Conservation (phyloP, 2,797 vertebrate genomes). For the Catamblyrhynchus diadema region DNA sequence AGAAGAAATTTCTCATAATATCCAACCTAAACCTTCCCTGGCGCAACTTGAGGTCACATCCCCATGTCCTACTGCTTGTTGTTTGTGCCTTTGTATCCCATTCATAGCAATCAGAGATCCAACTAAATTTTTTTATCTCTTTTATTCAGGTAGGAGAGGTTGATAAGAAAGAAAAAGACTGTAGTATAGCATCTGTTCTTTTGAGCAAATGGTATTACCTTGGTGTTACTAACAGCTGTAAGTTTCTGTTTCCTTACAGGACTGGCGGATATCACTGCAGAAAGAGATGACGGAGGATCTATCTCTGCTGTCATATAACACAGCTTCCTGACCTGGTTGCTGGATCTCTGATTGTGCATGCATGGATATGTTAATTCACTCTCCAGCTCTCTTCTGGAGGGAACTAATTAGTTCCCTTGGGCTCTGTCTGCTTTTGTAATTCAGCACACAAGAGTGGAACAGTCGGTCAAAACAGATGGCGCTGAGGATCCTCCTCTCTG, state of each 20-base stretch:
- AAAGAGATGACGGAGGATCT: rapidly evolving
- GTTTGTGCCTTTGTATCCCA: not conserved
- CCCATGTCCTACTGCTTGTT: not conserved
- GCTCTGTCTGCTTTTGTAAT: not conserved
- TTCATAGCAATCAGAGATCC: not conserved
- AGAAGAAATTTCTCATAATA: not conserved
- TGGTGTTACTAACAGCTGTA: not conserved
- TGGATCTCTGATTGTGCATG: not conserved
- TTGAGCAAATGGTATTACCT: not conserved
- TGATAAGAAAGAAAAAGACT: not conserved
- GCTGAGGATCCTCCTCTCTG: not conserved
- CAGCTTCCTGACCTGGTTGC: not conserved
- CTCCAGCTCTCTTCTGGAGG: not conserved
- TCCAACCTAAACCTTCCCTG: not conserved
- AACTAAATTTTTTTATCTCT: not conserved
- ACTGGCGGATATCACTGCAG: not conserved
- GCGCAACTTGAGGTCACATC: not conserved
- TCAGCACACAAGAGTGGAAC: not conserved
- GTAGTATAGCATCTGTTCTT: not conserved
- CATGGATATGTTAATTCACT: not conserved
- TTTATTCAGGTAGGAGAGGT: not conserved
- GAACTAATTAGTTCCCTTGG: not conserved
- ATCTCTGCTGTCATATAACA: not conserved
- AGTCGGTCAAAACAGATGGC: not conserved
- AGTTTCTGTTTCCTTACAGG: not conserved